Evolutionary conservation across 2,888 invertebrate genomes (phyloP).

Genomic region (Napeogenes inachia): DNA sequence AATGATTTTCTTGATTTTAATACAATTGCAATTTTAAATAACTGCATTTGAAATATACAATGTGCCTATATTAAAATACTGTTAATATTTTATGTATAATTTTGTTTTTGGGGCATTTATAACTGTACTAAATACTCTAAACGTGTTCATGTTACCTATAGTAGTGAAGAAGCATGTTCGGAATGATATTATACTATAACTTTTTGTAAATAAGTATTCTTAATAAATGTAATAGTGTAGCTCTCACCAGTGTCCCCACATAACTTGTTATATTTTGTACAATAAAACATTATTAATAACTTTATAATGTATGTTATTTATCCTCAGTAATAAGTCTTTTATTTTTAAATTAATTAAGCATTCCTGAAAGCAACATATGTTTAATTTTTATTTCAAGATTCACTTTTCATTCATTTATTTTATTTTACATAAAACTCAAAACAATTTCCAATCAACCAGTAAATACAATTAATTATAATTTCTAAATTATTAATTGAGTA

Average conservation of each 20-base stretch:
- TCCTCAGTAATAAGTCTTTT: constrained; percentile 3
- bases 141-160: constrained; percentile 28
- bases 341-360: too few relatives aligned
- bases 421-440: constrained; percentile 28
- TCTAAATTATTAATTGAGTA: neutral
- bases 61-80: constrained; percentile 31
- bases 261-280: constrained; percentile 65
- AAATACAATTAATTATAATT: too few relatives aligned
- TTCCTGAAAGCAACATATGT: too few relatives aligned
- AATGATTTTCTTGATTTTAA: constrained; percentile 11
- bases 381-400: too few relatives aligned
- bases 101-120: constrained; percentile 26
- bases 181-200: constrained; percentile 8
- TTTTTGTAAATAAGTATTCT: constrained; percentile 60
- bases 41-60: constrained; percentile 30
- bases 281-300: constrained; percentile 54
- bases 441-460: too few relatives aligned
- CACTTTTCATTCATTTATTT: constrained; percentile 20
- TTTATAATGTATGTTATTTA: constrained; percentile 26
- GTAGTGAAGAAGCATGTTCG: constrained; percentile 9
- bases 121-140: constrained; percentile 18
- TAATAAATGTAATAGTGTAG: constrained; percentile 47
- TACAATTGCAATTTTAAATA: constrained; percentile 10
- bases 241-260: constrained; percentile 66
- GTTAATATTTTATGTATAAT: constrained; percentile 28